Evolutionary conservation across 2,888 invertebrate genomes (phyloP).

Genomic region (Diarsia brunnea): DNA sequence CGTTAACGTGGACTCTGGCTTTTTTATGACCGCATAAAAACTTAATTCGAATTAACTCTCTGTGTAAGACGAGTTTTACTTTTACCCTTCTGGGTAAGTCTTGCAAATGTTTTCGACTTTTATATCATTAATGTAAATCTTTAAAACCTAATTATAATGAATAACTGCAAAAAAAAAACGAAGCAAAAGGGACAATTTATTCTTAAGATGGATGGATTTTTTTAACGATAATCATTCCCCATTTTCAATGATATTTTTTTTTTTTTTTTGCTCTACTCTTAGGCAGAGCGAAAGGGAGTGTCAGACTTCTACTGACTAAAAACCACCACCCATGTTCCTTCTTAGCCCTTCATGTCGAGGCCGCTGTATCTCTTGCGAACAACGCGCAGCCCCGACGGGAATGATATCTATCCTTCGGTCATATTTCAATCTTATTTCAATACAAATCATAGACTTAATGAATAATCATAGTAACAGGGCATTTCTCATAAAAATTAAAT

Average conservation of each 20-base stretch:
- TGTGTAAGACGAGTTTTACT: constrained; percentile 56
- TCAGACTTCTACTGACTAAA: too few relatives aligned
- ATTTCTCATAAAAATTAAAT: constrained; percentile 42
- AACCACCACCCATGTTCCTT: too few relatives aligned
- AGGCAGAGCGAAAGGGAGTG: too few relatives aligned
- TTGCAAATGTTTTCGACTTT: constrained; percentile 52
- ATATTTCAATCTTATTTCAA: constrained; percentile 40
- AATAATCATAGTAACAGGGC: constrained; percentile 9
- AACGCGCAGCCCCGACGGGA: too few relatives aligned
- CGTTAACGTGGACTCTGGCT: constrained; percentile 72
- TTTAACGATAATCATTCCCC: constrained; percentile 5
- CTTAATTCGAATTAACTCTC: constrained; percentile 85
- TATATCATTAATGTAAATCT: constrained; percentile 59
- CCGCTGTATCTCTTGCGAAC: too few relatives aligned
- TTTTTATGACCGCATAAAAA: constrained; percentile 80
- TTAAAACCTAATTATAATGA: constrained; percentile 58
- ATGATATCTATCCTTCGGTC: constrained; percentile 26
- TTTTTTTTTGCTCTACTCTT: too few relatives aligned
- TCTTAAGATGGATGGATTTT: constrained; percentile 37
- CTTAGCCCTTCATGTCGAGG: too few relatives aligned
- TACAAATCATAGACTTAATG: constrained; percentile 45
- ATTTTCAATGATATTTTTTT: constrained; percentile 43
- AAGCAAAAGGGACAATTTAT: constrained; percentile 25
- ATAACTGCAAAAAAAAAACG: constrained; percentile 31
- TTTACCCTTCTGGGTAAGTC: constrained; percentile 59